phyloP scores from a whole-genome alignment of 2,797 vertebrate genomes.

The Lutra lutra region DNA sequence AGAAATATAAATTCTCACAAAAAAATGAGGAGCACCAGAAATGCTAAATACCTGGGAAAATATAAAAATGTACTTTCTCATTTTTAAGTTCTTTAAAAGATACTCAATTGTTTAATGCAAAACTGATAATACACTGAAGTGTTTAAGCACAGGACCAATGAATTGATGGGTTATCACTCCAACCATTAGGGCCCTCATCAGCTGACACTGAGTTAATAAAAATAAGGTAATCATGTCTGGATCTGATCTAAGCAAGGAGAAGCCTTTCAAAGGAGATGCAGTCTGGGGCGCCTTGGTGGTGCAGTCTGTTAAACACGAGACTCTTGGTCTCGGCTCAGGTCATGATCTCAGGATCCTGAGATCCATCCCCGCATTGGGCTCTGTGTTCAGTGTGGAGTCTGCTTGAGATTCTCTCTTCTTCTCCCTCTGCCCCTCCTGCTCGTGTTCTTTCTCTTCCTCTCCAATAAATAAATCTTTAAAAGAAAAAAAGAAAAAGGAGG shows the following conservation, averaged over 20 bases:
- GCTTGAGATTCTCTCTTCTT: not conserved
- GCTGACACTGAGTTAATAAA: not conserved
- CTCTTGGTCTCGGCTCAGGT: not conserved
- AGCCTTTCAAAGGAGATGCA: not conserved
- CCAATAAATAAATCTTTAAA: not conserved
- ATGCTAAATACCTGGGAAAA: not conserved
- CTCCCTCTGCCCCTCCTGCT: not conserved
- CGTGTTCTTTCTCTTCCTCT: not conserved
- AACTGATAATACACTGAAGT: not conserved
- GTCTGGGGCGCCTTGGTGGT: not conserved
- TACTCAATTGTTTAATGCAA: not conserved
- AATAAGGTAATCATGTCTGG: not conserved
- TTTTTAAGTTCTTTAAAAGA: not conserved
- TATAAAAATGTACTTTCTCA: not conserved
- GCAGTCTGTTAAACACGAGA: not conserved
- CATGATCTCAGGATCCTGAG: not conserved
- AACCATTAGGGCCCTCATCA: not conserved
- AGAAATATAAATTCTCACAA: not conserved
- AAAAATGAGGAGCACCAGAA: not conserved
- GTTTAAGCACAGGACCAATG: not conserved
- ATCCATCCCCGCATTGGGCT: not conserved
- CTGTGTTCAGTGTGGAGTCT: not conserved
- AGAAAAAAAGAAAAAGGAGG: not conserved
- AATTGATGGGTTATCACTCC: not conserved
- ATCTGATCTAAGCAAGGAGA: not conserved